Base-by-base conservation (phyloP, 2,888 invertebrate species). In the Leptarthrus brevirostris region DNA sequence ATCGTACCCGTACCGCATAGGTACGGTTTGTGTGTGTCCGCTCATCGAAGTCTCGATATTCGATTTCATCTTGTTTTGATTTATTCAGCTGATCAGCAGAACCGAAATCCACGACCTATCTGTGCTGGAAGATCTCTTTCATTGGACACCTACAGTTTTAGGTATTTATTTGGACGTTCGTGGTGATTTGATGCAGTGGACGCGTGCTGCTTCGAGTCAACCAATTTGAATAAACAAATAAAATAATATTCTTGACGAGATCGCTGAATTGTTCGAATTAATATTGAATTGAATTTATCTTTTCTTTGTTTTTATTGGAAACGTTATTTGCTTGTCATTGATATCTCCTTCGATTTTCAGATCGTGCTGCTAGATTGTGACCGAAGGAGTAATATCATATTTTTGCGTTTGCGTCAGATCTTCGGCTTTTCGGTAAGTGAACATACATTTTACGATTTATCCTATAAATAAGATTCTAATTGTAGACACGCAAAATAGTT, bases 161-260 rank as follows among this genome's bases (percentile, higher is more conserved):
- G 44, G 53, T 20, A 70, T 70, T 70, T 70, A 70, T 70, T 53
- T 36, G 49, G 49, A 30, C 18, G n/a, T 49, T 26, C 22, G 52
- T 53, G 71, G 72, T 72, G 72, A 56, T 72, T 56, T 72, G 72
- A 72, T 56, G 40, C 40, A 72, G 56, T 56, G 72, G 56, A 72
- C 72, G 54, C 72, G 72, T 72, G 72, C 72, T 72, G 72, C 72
- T 66, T 66, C 49, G 26, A 66, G 66, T 40, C 44, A 66, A 30
- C 24, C 26, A 16, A 66, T 66, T 66, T 66, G 26, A 47, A 66
- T 66, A 66, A 66, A 44, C 22, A 16, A 66, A 66, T 66, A 66
- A 66, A 66, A 26, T 66, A 6, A 14, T 6, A 22, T 24, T 66
- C 24, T 66, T 66, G 44, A 66, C 47, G 66, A 47, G 66, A 49